Base-by-base conservation (phyloP, 1,140 invertebrate genomes). In the Penaeus indicus region DNA sequence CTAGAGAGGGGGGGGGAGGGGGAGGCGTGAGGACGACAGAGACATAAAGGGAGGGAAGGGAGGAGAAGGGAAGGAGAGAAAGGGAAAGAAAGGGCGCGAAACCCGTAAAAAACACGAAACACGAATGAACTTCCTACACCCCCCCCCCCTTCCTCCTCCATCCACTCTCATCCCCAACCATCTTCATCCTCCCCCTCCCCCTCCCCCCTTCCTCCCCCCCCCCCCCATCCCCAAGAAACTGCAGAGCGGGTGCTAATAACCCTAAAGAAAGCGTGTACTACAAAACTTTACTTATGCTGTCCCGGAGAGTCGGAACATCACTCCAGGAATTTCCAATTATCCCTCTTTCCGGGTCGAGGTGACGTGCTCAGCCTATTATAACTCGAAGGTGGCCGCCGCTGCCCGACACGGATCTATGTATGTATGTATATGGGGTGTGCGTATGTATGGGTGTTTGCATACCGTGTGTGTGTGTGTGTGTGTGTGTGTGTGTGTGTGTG, bases 231-330 rank as follows among this genome's bases (percentile, higher is more conserved):
- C 22, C 22, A 3, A 54, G 8, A 10, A 54, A 47, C 38, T 18
- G 21, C 78, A 54, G 47, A 47, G 47, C 80, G 60, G 47, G 61
- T 21, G 22, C 32, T 27, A 82, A 60, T 32, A 82, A 47, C 62
- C 61, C 63, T 64, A 67, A 42, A 38, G 54, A 64, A 42, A 32
- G 84, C 25, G 85, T 64, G 85, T 86, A 86, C 78, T 61, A 80
- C 85, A 86, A 86, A 86, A 86, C 75, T 86, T 86, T 79, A 86
- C 85, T 86, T 86, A 86, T 86, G 85, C 77, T 60, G 75, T 60
- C 79, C 75, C n/a, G 21, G 77, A 79, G 75, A 79, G 47, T 54
- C 47, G 77, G 67, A 67, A 38, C 85, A 86, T 86, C 85, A 78
- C 85, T 80, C 77, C 60, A 86, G 77, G 85, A 86, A 86, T 80